Evolutionary conservation across 2,888 invertebrate genomes (phyloP).

Genomic region (Lottia gigantea): DNA sequence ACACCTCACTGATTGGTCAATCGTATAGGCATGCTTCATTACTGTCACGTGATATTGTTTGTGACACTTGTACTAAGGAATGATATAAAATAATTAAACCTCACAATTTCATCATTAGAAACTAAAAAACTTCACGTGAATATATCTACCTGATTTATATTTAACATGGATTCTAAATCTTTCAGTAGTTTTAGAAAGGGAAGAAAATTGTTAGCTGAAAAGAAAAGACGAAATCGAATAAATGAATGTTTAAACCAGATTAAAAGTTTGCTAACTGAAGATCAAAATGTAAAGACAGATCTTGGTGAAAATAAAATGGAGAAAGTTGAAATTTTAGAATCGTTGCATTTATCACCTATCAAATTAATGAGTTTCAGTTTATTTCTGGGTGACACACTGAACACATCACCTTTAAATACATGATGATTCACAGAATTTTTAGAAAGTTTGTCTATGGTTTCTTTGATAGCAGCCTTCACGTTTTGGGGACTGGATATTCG

Average conservation of each 20-base stretch:
- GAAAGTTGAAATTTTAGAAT: too few relatives aligned
- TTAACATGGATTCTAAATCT: not conserved
- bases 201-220: slow-evolving; percentile 3
- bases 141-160: not conserved
- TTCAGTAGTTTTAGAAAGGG: slow-evolving; percentile 3
- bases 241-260: slow-evolving; percentile 9
- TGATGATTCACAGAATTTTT: too few relatives aligned
- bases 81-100: not conserved
- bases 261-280: not conserved
- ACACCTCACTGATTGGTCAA: not conserved
- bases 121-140: not conserved
- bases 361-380: too few relatives aligned
- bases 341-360: too few relatives aligned
- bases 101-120: not conserved
- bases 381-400: too few relatives aligned
- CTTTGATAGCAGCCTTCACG: too few relatives aligned
- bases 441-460: too few relatives aligned
- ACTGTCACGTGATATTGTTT: not conserved
- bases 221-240: not conserved
- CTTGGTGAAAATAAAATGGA: too few relatives aligned
- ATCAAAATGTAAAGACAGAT: not conserved
- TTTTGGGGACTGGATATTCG: too few relatives aligned
- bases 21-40: not conserved
- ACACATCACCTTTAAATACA: too few relatives aligned
- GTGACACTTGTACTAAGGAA: not conserved